These are phyloP conservation scores for Campoletis sonorensis DNA, from an alignment of 1,140 invertebrate species.

Conservation along the genomic window DNA sequence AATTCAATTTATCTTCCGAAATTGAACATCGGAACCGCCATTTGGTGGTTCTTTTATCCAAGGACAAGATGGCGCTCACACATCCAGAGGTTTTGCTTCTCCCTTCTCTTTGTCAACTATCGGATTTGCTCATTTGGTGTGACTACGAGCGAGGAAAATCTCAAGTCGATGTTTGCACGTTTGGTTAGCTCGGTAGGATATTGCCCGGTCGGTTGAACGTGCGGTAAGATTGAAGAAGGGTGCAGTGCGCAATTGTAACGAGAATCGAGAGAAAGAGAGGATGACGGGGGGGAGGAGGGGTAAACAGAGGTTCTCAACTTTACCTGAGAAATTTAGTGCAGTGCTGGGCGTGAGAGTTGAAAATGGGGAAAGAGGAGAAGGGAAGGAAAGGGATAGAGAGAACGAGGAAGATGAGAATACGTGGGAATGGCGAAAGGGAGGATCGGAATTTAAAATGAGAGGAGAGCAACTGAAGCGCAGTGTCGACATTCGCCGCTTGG, in stretches of 20 bases:
- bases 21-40: too few species aligned
- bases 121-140: not conserved
- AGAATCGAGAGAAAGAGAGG: conserved; percentile 19
- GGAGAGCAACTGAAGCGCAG: conserved; percentile 18
- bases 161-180: conserved; percentile 16
- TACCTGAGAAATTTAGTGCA: conserved; percentile 1
- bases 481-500: conserved; percentile 35
- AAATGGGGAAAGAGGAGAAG: not conserved
- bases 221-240: conserved; percentile 12
- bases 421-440: conserved; percentile 37
- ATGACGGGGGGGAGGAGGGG: not conserved
- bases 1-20: too few species aligned
- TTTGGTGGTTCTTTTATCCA: too few species aligned
- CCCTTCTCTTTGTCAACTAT: not conserved
- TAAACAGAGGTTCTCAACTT: conserved; percentile 6
- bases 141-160: conserved; percentile 14
- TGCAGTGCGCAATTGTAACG: conserved; percentile 22
- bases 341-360: not conserved
- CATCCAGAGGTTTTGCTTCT: not conserved
- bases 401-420: conserved; percentile 19
- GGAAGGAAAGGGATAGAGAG: not conserved
- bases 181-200: conserved; percentile 16
- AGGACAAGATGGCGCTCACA: not conserved
- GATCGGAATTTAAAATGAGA: conserved; percentile 39
- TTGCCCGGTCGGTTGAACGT: conserved; percentile 11